Percentiles rank a stretch among this genome's conserved stretches.
Conservation (phyloP, 1,140 invertebrate genomes). For the Aleiodes sp. region DNA sequence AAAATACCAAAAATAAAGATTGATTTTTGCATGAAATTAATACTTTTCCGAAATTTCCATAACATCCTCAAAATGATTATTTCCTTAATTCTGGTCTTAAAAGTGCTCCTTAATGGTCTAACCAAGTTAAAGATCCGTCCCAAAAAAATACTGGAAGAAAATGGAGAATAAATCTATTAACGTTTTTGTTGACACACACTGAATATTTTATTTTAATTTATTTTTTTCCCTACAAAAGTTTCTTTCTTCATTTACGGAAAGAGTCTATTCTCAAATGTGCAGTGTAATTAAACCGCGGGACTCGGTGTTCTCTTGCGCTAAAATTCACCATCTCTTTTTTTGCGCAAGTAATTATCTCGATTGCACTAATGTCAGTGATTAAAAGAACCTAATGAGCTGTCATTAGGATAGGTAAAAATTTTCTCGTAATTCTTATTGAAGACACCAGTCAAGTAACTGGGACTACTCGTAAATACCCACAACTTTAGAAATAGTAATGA, state of each 20-base stretch:
- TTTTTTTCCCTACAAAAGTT: not conserved
- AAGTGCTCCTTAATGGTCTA: too few species aligned
- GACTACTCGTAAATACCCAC: not conserved
- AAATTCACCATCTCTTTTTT: not conserved
- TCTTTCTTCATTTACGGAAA: not conserved
- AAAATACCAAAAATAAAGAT: too few species aligned
- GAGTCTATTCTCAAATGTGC: not conserved
- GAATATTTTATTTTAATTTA: too few species aligned
- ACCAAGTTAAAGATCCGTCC: too few species aligned
- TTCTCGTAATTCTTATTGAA: slow-evolving; percentile 23
- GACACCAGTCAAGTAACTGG: not conserved
- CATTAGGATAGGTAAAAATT: slow-evolving; percentile 51
- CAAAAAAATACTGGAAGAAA: too few species aligned
- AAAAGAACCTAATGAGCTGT: slow-evolving; percentile 60
- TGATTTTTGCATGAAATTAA: too few species aligned
- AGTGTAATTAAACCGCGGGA: slow-evolving; percentile 28
- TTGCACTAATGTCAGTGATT: slow-evolving; percentile 59
- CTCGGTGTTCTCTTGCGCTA: not conserved
- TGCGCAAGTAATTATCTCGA: slow-evolving; percentile 50
- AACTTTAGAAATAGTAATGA: not conserved
- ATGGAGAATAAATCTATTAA: too few species aligned
- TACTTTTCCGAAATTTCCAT: too few species aligned
- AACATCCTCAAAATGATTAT: too few species aligned
- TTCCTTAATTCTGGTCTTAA: too few species aligned
- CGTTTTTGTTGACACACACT: too few species aligned